phyloP scores from a whole-genome alignment of 2,888 invertebrate species.

The Chironomus tentans region DNA sequence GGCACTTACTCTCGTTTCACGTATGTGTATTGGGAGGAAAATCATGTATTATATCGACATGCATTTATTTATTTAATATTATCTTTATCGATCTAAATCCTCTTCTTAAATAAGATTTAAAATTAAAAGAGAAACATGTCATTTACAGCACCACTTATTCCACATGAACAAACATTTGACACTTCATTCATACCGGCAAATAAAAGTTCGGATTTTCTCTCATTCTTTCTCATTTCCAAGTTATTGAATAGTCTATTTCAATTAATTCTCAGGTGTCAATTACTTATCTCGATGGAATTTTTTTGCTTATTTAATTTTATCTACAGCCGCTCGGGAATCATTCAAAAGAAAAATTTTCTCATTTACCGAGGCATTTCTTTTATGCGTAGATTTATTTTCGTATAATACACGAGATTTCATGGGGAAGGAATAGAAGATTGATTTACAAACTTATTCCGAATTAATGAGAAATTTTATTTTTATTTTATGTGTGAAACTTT shows the following conservation, averaged over 20 bases:
- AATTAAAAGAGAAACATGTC: neutral
- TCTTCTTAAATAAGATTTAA: neutral
- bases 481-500: too few relatives aligned
- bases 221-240: neutral
- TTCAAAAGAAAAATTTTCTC: too few relatives aligned
- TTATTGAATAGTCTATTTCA: neutral
- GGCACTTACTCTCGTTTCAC: too few relatives aligned
- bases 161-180: neutral
- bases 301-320: too few relatives aligned
- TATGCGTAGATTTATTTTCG: too few relatives aligned
- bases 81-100: neutral
- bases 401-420: too few relatives aligned
- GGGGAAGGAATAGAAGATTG: too few relatives aligned
- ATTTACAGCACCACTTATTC: constrained; percentile 1
- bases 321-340: too few relatives aligned
- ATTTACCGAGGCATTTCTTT: too few relatives aligned
- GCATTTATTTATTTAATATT: neutral
- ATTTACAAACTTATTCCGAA: too few relatives aligned
- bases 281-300: neutral
- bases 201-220: neutral
- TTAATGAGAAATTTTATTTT: too few relatives aligned
- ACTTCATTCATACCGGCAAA: neutral
- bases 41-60: neutral
- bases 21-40: neutral
- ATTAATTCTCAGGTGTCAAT: neutral